A percentile compares a stretch with the other conserved stretches of the same genome.
Evolutionary conservation across 1,140 invertebrate genomes (phyloP).

Genomic region (Conus betulinus): DNA sequence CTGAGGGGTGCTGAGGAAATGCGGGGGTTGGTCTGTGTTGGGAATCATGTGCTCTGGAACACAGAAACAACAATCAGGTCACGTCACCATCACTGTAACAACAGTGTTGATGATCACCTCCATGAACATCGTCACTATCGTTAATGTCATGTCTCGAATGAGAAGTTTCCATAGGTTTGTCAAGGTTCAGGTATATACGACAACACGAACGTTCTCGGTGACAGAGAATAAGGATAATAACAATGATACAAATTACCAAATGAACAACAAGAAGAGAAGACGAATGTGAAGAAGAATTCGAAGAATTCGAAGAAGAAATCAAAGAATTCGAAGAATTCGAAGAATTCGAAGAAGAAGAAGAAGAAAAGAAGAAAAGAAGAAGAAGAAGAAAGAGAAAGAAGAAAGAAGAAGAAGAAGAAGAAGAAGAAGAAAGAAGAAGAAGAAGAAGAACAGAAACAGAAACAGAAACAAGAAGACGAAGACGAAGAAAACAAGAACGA

Average conservation of each 20-base stretch:
- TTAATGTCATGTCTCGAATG: too few species aligned
- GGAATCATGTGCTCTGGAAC: too few species aligned
- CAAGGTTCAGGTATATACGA: neutral
- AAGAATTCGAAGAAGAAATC: neutral
- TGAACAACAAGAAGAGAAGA: neutral
- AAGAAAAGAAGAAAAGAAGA: neutral
- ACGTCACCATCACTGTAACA: too few species aligned
- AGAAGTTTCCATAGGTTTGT: too few species aligned
- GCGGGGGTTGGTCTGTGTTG: neutral
- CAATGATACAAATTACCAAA: neutral
- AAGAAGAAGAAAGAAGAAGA: neutral
- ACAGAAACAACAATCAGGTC: too few species aligned
- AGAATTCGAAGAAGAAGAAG: neutral
- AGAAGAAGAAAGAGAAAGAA: too few species aligned
- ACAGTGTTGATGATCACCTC: too few species aligned
- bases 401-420: neutral
- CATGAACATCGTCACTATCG: too few species aligned
- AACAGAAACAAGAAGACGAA: neutral
- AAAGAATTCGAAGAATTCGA: neutral
- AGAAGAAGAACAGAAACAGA: neutral
- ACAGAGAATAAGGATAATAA: neutral
- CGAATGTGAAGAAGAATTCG: neutral
- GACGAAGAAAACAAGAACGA: neutral
- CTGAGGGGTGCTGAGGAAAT: neutral
- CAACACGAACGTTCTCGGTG: neutral